Evolutionary conservation across 2,797 vertebrate genomes (phyloP).

Genomic region (Anabas testudineus): DNA sequence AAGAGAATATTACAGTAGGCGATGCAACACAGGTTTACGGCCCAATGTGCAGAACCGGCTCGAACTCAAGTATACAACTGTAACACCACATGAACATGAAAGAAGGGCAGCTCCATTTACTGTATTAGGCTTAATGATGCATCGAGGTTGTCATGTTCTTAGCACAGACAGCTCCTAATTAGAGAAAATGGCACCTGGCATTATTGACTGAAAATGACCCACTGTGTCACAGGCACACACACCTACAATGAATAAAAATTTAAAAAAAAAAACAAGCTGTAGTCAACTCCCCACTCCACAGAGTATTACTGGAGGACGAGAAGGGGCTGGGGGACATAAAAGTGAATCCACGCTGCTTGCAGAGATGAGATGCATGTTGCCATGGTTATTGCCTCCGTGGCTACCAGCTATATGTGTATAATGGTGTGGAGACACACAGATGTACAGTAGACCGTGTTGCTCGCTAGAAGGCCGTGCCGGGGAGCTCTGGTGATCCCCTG

Average conservation of each 20-base stretch:
- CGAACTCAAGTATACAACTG: not conserved
- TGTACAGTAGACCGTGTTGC: constrained; percentile 24
- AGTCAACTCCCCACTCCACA: constrained; percentile 22
- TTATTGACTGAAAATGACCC: constrained; percentile 25
- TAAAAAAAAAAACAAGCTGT: not conserved
- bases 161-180: constrained; percentile 22
- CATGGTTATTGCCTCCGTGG: constrained; percentile 67
- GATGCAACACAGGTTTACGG: not conserved
- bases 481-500: not conserved
- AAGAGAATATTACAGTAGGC: not conserved
- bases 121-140: constrained; percentile 36
- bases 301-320: constrained; percentile 31
- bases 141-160: constrained; percentile 29
- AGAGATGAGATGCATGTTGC: constrained; percentile 71
- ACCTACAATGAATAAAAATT: constrained; percentile 27
- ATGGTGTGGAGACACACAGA: constrained; percentile 27
- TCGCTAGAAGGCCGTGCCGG: not conserved
- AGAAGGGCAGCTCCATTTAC: constrained; percentile 14
- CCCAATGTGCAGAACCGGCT: not conserved
- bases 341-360: constrained; percentile 19
- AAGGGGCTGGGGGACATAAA: not conserved
- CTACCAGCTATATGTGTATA: constrained; percentile 22
- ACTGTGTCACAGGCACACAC: constrained; percentile 7
- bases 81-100: not conserved
- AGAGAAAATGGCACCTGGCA: constrained; percentile 28